A percentile compares a stretch with the other conserved stretches of the same genome.
These are phyloP conservation scores for Nycticebus coucang DNA, from an alignment of 2,113 vertebrate species.

Conservation along the genomic window DNA sequence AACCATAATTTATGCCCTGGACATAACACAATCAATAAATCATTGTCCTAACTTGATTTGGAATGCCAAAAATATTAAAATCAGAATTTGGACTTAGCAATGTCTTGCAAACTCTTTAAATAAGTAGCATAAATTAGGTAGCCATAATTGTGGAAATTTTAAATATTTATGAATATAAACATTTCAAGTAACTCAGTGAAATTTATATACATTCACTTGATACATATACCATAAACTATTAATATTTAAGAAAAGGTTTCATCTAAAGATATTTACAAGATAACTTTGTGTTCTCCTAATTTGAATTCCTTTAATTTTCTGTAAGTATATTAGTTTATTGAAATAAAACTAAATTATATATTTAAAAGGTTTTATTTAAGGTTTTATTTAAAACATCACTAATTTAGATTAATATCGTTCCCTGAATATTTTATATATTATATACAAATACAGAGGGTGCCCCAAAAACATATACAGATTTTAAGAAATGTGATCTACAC, in stretches of 20 bases:
- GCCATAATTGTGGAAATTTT: neutral
- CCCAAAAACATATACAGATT: too few species aligned
- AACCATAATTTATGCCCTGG: neutral
- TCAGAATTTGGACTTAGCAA: neutral
- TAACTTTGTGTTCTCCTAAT: neutral
- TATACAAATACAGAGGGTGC: neutral
- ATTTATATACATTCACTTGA: neutral
- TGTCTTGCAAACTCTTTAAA: neutral
- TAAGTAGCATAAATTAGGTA: neutral
- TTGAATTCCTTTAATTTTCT: conserved; percentile 21
- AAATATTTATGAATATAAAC: neutral
- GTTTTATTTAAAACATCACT: neutral
- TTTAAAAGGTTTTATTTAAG: neutral
- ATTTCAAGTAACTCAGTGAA: neutral
- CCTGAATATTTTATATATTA: neutral
- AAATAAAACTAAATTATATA: conserved; percentile 30
- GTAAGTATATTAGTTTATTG: neutral
- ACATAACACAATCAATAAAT: neutral
- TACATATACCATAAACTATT: neutral
- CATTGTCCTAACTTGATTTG: neutral
- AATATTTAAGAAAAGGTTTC: neutral
- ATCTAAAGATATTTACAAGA: neutral
- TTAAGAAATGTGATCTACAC: too few species aligned
- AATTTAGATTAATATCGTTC: neutral
- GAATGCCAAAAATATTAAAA: neutral